A percentile compares a stretch with the other conserved stretches of the same genome.
Evolutionary conservation across 1,140 invertebrate species (phyloP).

Genomic region (Neodiprion fabricii): DNA sequence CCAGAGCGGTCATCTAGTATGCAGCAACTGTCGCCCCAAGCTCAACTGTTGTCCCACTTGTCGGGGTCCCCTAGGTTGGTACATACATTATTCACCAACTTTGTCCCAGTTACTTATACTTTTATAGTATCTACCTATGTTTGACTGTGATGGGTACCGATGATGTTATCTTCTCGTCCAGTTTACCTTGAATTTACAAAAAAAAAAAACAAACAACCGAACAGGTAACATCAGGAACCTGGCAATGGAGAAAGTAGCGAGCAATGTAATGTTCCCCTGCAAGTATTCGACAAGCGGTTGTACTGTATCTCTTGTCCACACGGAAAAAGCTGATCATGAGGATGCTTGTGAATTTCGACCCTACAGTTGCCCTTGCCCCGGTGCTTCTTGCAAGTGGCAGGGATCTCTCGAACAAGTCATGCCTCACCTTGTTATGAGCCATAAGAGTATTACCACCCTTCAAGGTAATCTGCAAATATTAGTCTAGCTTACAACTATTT

Average conservation of each 20-base stretch:
- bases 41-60: constrained; percentile 97
- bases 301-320: constrained; percentile 88
- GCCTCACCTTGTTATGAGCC: constrained; percentile 96
- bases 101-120: too few relatives aligned
- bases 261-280: constrained; percentile 98
- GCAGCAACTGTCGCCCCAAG: constrained; percentile 95
- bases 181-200: neutral
- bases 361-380: constrained; percentile 97
- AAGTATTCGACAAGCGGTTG: constrained; percentile 98
- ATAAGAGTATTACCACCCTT: constrained; percentile 99
- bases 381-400: constrained; percentile 99
- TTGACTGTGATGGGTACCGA: too few relatives aligned
- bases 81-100: neutral
- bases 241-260: constrained; percentile 99
- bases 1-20: constrained; percentile 88
- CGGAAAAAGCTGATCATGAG: constrained; percentile 98
- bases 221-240: constrained; percentile 96
- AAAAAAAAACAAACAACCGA: too few relatives aligned
- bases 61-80: constrained; percentile 83
- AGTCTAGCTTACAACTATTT: too few relatives aligned
- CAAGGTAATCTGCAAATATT: constrained; percentile 63
- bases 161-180: neutral
- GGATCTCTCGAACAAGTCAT: constrained; percentile 95
- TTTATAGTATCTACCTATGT: too few relatives aligned
- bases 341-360: constrained; percentile 97